These are phyloP conservation scores for Sphinx pinastri DNA, from an alignment of 2,888 invertebrate genomes.

Conservation along the genomic window DNA sequence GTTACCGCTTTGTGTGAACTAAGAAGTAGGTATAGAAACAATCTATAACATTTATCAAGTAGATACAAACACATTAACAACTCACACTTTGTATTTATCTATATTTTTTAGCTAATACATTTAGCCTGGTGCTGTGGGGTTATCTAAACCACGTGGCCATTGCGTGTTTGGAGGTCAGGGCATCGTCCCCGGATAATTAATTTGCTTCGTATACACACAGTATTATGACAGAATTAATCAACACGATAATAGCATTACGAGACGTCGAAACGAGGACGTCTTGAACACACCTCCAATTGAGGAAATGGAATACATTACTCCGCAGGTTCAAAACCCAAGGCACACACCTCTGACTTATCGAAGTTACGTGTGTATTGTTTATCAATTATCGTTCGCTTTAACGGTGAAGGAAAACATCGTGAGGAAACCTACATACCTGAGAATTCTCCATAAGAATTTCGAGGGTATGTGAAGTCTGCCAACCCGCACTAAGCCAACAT, in stretches of 20 bases:
- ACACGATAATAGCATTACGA: background rate
- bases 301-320: background rate
- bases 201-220: constrained; percentile 28
- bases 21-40: background rate
- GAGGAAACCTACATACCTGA: too few relatives aligned
- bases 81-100: background rate
- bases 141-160: background rate
- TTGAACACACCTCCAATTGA: constrained; percentile 4
- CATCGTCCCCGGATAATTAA: constrained; percentile 32
- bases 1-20: background rate
- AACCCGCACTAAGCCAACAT: too few relatives aligned
- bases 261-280: background rate
- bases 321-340: too few relatives aligned
- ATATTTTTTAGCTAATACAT: constrained; percentile 12
- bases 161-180: constrained; percentile 13
- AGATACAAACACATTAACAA: too few relatives aligned
- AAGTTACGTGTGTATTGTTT: too few relatives aligned
- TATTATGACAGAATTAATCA: constrained; percentile 8
- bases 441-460: too few relatives aligned
- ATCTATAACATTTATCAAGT: too few relatives aligned
- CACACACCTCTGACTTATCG: too few relatives aligned
- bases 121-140: background rate
- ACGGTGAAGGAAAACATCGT: too few relatives aligned
- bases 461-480: too few relatives aligned
- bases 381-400: too few relatives aligned